Conservation (phyloP, 2,797 vertebrate genomes). For the Chanos chanos region DNA sequence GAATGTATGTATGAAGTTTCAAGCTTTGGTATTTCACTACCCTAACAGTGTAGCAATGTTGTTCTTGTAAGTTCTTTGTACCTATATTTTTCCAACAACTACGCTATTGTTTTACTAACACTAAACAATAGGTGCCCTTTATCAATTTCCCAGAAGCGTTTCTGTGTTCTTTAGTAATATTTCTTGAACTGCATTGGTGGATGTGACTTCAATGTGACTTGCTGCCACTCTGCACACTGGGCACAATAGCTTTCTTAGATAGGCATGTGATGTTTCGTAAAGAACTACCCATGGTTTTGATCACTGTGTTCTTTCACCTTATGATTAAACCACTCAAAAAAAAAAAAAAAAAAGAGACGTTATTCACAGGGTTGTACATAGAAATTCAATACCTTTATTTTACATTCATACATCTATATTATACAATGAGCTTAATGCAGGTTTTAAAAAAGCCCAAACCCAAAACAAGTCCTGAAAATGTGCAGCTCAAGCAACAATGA, state of each 20-base stretch:
- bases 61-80: constrained; percentile 3
- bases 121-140: no score
- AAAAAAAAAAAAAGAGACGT: constrained; percentile 1
- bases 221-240: no score
- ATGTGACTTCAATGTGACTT: no score
- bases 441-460: constrained; percentile 78
- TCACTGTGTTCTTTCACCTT: no score
- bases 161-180: no score
- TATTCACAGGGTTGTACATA: constrained; percentile 55
- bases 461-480: constrained; percentile 89
- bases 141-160: no score
- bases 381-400: constrained; percentile 91
- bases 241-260: no score
- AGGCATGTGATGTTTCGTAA: no score
- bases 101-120: constrained; percentile 15
- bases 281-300: no score
- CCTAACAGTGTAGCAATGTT: constrained; percentile 16
- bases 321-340: no score
- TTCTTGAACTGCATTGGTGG: no score
- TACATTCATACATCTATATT: constrained; percentile 98
- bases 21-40: constrained; percentile 33
- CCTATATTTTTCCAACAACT: constrained; percentile 37
- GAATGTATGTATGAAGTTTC: constrained; percentile 24
- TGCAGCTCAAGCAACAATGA: constrained; percentile 80
- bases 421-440: constrained; percentile 91